A percentile compares a stretch with the other conserved stretches of the same genome.
These are phyloP conservation scores for Hermetia illucens DNA, from an alignment of 1,140 invertebrate species.

Conservation along the genomic window DNA sequence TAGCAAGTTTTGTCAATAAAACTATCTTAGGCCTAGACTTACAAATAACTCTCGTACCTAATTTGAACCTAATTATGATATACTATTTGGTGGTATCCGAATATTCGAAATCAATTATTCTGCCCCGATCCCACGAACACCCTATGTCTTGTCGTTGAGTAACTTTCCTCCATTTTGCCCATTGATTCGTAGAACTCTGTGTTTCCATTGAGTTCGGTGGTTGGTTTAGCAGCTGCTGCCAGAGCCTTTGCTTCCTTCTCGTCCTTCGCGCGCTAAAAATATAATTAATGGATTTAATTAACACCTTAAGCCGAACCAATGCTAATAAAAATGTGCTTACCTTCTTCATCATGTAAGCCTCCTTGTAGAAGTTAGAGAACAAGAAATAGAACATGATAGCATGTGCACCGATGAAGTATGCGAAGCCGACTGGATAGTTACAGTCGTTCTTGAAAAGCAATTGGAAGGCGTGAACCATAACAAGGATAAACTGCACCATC, in stretches of 20 bases:
- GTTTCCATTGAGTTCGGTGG: background rate
- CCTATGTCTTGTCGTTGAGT: conserved; percentile 1
- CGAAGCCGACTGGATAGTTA: conserved; percentile 62
- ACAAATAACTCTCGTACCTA: too few species aligned
- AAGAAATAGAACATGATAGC: conserved; percentile 66
- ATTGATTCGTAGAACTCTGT: conserved; percentile 1
- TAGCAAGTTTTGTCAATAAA: too few species aligned
- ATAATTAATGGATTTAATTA: background rate
- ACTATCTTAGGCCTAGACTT: too few species aligned
- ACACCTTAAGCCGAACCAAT: background rate
- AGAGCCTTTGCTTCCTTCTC: background rate
- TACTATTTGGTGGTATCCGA: too few species aligned
- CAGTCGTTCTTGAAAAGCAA: conserved; percentile 68
- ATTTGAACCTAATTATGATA: too few species aligned
- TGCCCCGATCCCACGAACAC: conserved; percentile 5
- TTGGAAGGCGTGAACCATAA: conserved; percentile 70
- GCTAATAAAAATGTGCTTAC: conserved; percentile 7
- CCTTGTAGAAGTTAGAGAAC: conserved; percentile 61
- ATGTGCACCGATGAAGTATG: conserved; percentile 57
- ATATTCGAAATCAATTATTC: too few species aligned
- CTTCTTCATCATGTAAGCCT: conserved; percentile 39
- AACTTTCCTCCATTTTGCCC: conserved; percentile 4
- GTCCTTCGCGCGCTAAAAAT: background rate
- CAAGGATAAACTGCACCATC: conserved; percentile 72
- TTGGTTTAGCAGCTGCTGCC: too few species aligned